Evolutionary conservation across 2,888 invertebrate species (phyloP).

Genomic region (Deilephila elpenor): DNA sequence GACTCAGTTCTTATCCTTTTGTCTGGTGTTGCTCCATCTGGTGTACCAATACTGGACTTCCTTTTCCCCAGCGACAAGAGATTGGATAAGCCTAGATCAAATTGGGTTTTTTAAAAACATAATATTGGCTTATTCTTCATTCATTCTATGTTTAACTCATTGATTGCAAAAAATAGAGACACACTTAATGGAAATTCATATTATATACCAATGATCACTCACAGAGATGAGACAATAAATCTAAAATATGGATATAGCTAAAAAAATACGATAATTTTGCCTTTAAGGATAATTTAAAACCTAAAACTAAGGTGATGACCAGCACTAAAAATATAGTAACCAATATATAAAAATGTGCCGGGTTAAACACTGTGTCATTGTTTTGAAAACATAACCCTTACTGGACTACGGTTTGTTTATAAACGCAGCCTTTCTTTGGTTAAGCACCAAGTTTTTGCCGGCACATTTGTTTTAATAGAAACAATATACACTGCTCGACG

Average conservation of each 20-base stretch:
- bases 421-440: not conserved
- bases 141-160: no score
- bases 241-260: no score
- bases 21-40: slow-evolving; percentile 63
- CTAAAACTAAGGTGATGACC: no score
- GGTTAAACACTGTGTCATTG: not conserved
- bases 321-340: not conserved
- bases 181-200: no score
- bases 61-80: slow-evolving; percentile 70
- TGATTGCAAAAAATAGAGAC: no score
- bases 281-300: no score
- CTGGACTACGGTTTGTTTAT: not conserved
- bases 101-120: not conserved
- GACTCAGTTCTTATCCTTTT: slow-evolving; percentile 73
- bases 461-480: not conserved
- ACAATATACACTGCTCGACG: not conserved
- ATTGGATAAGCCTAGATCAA: slow-evolving; percentile 62
- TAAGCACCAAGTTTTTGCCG: slow-evolving; percentile 9
- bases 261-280: no score
- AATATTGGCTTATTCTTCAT: no score
- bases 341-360: not conserved
- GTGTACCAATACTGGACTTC: slow-evolving; percentile 65
- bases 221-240: no score
- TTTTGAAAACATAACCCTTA: not conserved
- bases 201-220: no score